Percentiles rank a stretch among this genome's conserved stretches.
phyloP scores from a whole-genome alignment of 2,888 invertebrate genomes.

The Metallyticus violacea region DNA sequence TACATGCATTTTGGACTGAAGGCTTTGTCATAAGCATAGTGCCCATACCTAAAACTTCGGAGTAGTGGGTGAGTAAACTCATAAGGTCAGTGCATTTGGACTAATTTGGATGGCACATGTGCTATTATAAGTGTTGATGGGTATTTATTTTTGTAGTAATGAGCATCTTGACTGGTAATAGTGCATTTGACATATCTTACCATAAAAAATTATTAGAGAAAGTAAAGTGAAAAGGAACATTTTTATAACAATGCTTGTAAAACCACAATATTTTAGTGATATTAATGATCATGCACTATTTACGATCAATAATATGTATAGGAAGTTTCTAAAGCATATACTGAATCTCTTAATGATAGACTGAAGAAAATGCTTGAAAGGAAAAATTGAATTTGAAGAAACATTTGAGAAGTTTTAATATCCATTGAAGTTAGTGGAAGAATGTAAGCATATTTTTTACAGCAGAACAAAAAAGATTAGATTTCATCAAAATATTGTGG shows the following conservation, averaged over 20 bases:
- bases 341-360: no score
- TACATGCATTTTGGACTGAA: no score
- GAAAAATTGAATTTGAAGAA: neutral
- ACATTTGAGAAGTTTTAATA: neutral
- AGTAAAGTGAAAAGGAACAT: no score
- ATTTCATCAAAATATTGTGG: neutral
- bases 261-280: neutral
- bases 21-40: no score
- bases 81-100: neutral
- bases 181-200: neutral
- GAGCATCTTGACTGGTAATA: neutral
- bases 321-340: no score
- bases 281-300: no score
- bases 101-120: neutral
- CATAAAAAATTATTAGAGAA: no score
- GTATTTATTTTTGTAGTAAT: neutral
- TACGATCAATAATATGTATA: no score
- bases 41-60: no score
- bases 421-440: neutral
- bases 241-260: neutral
- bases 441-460: neutral
- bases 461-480: neutral
- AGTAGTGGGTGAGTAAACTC: no score
- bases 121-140: neutral
- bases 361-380: no score